Evolutionary conservation across 2,888 invertebrate genomes (phyloP).

Genomic region (Cephus pygmeus): DNA sequence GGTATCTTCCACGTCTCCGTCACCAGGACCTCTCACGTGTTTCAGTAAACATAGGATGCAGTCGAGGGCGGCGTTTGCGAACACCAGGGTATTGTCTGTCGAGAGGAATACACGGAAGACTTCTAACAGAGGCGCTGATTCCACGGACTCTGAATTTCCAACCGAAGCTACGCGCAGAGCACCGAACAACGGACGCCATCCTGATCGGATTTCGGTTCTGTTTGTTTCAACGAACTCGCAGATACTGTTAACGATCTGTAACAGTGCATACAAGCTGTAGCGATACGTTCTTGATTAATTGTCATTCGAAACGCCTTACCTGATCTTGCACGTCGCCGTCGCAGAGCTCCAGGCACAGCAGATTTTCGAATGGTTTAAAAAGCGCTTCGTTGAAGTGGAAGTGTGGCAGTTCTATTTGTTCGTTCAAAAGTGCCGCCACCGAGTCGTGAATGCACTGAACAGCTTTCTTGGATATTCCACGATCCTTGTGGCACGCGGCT

Average conservation of each 20-base stretch:
- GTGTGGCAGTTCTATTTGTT: constrained; percentile 88
- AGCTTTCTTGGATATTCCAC: constrained; percentile 88
- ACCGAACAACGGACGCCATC: constrained; percentile 96
- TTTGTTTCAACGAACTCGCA: constrained; percentile 97
- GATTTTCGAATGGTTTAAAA: constrained; percentile 94
- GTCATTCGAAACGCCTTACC: constrained; percentile 32
- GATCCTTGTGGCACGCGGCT: constrained; percentile 92
- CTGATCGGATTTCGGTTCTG: constrained; percentile 91
- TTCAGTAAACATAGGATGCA: constrained; percentile 91
- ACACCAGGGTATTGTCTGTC: constrained; percentile 92
- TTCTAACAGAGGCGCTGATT: constrained; percentile 82
- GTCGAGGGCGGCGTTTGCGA: constrained; percentile 93
- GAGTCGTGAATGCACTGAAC: constrained; percentile 93
- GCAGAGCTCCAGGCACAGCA: constrained; percentile 91
- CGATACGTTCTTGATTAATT: neutral
- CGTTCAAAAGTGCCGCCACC: constrained; percentile 86
- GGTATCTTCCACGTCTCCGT: constrained; percentile 67
- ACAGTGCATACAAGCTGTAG: constrained; percentile 28
- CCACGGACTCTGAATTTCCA: constrained; percentile 75
- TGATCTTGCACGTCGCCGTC: constrained; percentile 89
- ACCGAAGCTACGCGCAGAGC: constrained; percentile 84
- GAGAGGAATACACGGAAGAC: constrained; percentile 94
- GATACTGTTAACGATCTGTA: constrained; percentile 91
- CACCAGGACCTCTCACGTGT: constrained; percentile 79
- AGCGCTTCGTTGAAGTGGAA: constrained; percentile 96